phyloP scores from a whole-genome alignment of 2,888 invertebrate genomes.

The Syrphus vitripennis region DNA sequence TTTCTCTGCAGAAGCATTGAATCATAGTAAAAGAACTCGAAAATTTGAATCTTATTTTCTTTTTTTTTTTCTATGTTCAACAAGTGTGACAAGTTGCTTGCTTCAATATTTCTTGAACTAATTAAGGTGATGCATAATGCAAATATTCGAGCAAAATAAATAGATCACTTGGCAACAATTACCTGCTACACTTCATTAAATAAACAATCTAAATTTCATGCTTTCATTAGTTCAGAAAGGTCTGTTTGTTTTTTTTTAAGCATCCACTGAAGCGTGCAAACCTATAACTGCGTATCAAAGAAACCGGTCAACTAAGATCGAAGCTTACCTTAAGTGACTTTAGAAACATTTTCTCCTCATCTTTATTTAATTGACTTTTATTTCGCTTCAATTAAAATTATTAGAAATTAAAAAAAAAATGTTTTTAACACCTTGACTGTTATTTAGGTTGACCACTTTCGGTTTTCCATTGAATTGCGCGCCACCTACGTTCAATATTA shows the following conservation, averaged over 20 bases:
- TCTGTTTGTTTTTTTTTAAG: too few relatives aligned
- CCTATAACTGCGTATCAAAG: constrained; percentile 40
- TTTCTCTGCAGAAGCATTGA: too few relatives aligned
- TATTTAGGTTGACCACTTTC: constrained; percentile 42
- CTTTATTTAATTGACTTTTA: not conserved
- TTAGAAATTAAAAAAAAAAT: not conserved
- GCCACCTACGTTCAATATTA: not conserved
- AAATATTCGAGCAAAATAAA: too few relatives aligned
- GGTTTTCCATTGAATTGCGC: constrained; percentile 34
- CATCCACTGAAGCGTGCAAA: constrained; percentile 19
- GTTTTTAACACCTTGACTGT: not conserved
- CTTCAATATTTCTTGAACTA: not conserved
- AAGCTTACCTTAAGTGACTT: not conserved
- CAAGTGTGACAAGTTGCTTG: not conserved
- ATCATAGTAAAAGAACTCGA: too few relatives aligned
- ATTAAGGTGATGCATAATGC: not conserved
- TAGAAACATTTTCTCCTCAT: not conserved
- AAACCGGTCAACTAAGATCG: constrained; percentile 32
- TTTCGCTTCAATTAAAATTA: not conserved
- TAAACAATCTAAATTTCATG: not conserved
- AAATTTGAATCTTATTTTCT: too few relatives aligned
- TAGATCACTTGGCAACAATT: not conserved
- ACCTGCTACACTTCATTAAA: not conserved
- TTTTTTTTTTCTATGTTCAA: too few relatives aligned
- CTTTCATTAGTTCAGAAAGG: not conserved